phyloP scores from a whole-genome alignment of 2,113 vertebrate species.

The Murina feae region DNA sequence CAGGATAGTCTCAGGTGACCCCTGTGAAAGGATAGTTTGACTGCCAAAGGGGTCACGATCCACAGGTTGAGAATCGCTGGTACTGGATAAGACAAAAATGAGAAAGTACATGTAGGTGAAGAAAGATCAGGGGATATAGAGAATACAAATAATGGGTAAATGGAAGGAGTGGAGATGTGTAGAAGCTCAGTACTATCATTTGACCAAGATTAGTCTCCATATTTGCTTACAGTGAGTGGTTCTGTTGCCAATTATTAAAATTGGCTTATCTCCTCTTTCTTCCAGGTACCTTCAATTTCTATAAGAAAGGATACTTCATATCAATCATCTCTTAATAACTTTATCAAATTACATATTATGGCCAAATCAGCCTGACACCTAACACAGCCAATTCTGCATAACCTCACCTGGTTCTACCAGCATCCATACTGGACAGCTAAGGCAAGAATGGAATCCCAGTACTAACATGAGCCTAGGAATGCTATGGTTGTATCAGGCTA shows the following conservation, averaged over 20 bases:
- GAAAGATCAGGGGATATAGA: not conserved
- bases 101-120: not conserved
- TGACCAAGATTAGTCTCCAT: not conserved
- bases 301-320: not conserved
- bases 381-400: not conserved
- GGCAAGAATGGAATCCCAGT: not conserved
- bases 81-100: not conserved
- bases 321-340: not conserved
- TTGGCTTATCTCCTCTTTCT: not conserved
- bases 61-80: too few relatives aligned
- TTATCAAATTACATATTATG: not conserved
- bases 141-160: not conserved
- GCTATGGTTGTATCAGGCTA: not conserved
- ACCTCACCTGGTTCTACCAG: not conserved
- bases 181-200: not conserved
- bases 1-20: too few relatives aligned
- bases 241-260: not conserved
- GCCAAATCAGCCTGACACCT: not conserved
- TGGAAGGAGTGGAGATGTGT: not conserved
- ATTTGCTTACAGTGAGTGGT: not conserved
- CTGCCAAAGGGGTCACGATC: too few relatives aligned
- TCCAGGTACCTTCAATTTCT: not conserved
- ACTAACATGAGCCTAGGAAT: not conserved
- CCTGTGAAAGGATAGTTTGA: too few relatives aligned
- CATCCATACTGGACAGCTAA: not conserved